phyloP scores from a whole-genome alignment of 1,140 invertebrate species.

The Brachionus rubens region DNA sequence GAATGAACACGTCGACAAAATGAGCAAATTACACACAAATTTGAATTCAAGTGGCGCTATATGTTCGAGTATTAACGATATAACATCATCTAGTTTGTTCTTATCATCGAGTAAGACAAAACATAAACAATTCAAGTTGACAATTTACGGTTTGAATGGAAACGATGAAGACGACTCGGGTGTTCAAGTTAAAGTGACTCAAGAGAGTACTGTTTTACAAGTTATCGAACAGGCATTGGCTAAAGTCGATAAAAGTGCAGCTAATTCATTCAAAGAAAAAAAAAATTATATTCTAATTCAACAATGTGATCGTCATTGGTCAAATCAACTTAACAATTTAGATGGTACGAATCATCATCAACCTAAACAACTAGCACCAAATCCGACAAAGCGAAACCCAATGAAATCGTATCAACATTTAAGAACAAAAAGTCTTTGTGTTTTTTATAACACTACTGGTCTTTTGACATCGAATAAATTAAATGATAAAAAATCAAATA shows the following conservation, averaged over 20 bases:
- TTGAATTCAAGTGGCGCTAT: neutral
- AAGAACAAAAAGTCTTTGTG: conserved; percentile 27
- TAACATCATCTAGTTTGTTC: conserved; percentile 2
- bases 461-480: neutral
- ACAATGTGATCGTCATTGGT: conserved; percentile 5
- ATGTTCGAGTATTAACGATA: conserved; percentile 7
- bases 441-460: conserved; percentile 15
- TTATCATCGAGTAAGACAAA: neutral
- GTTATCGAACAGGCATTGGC: conserved; percentile 29
- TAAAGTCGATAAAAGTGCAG: neutral
- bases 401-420: conserved; percentile 18
- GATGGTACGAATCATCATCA: neutral
- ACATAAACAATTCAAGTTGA: conserved; percentile 38
- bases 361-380: too few species aligned
- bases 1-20: conserved; percentile 2
- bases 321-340: neutral
- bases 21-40: neutral
- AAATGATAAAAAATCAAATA: neutral
- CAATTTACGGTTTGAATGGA: conserved; percentile 18
- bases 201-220: conserved; percentile 11
- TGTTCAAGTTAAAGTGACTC: conserved; percentile 25
- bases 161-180: neutral
- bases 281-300: conserved; percentile 27
- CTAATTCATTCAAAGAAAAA: neutral
- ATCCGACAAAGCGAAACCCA: neutral